A percentile compares a stretch with the other conserved stretches of the same genome.
Conservation (phyloP, 2,113 vertebrate species). For the Myrmecobius fasciatus region DNA sequence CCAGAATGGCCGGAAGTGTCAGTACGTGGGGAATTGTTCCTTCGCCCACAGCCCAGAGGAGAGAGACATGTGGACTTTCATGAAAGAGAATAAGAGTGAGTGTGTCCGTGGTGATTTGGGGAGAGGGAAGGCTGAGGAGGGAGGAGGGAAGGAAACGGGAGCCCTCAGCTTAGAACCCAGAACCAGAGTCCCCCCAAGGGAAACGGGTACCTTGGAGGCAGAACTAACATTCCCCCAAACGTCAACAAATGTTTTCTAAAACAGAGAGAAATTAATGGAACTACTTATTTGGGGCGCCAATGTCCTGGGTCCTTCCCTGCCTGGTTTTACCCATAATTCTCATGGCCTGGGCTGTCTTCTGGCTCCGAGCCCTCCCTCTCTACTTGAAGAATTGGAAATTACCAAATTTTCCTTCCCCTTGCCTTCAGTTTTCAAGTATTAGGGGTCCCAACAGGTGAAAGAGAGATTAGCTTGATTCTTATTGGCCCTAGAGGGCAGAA, state of each 20-base stretch:
- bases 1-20: slow-evolving; percentile 92
- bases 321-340: neutral
- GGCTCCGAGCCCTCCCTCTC: neutral
- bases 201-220: neutral
- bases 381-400: neutral
- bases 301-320: neutral
- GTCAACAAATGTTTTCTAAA: neutral
- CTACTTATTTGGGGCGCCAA: neutral
- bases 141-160: neutral
- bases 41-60: slow-evolving; percentile 97
- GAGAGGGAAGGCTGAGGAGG: neutral
- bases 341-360: neutral
- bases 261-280: neutral
- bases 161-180: too few species aligned
- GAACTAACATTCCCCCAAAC: neutral
- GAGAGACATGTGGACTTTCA: slow-evolving; percentile 97
- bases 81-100: slow-evolving; percentile 97
- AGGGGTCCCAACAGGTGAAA: too few species aligned
- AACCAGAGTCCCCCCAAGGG: neutral
- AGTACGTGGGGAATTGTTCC: slow-evolving; percentile 92
- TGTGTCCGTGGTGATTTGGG: neutral
- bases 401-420: neutral
- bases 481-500: neutral
- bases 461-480: neutral
- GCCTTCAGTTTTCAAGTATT: too few species aligned